Evolutionary conservation across 2,888 invertebrate genomes (phyloP).

Genomic region (Drosophila mimica): DNA sequence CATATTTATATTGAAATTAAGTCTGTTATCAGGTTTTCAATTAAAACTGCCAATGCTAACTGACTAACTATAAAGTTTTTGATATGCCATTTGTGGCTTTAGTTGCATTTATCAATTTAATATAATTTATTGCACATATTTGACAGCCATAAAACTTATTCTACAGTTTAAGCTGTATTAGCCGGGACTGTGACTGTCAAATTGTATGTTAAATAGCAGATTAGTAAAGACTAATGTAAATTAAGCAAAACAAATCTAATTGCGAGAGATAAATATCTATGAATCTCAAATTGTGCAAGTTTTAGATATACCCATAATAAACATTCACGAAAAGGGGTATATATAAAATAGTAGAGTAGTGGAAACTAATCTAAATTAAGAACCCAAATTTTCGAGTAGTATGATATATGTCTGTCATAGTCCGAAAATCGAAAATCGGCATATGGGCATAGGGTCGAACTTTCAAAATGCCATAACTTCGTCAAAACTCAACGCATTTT

Average conservation of each 20-base stretch:
- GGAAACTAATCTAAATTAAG: no score
- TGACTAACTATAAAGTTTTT: background rate
- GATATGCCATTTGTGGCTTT: background rate
- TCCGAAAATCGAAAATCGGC: no score
- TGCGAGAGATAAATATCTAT: accelerated
- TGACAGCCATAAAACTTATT: background rate
- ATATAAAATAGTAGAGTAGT: no score
- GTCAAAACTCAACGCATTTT: no score
- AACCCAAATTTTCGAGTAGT: no score
- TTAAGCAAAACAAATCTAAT: background rate
- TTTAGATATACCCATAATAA: background rate
- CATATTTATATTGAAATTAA: background rate
- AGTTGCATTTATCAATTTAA: background rate
- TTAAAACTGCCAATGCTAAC: background rate
- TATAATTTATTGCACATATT: background rate
- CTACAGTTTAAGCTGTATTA: background rate
- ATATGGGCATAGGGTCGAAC: no score
- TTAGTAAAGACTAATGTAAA: no score
- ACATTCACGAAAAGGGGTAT: no score
- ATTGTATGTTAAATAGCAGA: background rate
- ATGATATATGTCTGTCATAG: no score
- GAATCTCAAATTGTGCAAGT: background rate
- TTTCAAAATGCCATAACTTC: no score
- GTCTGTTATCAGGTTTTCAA: background rate
- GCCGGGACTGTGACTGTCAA: background rate